phyloP scores from a whole-genome alignment of 2,888 invertebrate species.

The Ctenicera cuprea region DNA sequence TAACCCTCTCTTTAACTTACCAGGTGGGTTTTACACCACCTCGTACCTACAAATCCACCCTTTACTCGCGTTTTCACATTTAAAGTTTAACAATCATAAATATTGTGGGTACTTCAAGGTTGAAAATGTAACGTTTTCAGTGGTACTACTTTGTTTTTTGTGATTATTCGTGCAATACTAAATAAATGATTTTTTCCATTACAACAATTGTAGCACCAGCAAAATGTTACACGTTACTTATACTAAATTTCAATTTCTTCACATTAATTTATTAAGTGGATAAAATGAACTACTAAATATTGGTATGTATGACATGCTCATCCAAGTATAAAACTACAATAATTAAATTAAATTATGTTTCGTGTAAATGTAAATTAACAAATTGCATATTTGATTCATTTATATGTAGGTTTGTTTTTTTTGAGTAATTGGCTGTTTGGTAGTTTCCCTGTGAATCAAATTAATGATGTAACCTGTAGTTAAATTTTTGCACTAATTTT shows the following conservation, averaged over 20 bases:
- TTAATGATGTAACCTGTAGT: slow-evolving; percentile 15
- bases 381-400: slow-evolving; percentile 18
- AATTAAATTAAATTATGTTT: neutral
- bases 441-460: slow-evolving; percentile 7
- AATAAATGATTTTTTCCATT: too few species aligned
- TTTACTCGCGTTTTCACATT: slow-evolving; percentile 11
- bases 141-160: neutral
- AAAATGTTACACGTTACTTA: neutral
- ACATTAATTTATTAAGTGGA: too few species aligned
- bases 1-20: slow-evolving; percentile 75
- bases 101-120: neutral
- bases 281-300: neutral
- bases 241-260: neutral
- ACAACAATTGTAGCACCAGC: neutral
- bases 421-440: slow-evolving; percentile 10
- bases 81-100: neutral
- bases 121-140: neutral
- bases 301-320: neutral
- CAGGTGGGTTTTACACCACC: slow-evolving; percentile 74
- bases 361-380: slow-evolving; percentile 1
- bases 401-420: slow-evolving; percentile 4
- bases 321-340: neutral
- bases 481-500: slow-evolving; percentile 19
- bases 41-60: slow-evolving; percentile 32
- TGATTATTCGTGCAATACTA: too few species aligned